Conservation (phyloP, 2,888 invertebrate species). For the Cerastoderma edule region DNA sequence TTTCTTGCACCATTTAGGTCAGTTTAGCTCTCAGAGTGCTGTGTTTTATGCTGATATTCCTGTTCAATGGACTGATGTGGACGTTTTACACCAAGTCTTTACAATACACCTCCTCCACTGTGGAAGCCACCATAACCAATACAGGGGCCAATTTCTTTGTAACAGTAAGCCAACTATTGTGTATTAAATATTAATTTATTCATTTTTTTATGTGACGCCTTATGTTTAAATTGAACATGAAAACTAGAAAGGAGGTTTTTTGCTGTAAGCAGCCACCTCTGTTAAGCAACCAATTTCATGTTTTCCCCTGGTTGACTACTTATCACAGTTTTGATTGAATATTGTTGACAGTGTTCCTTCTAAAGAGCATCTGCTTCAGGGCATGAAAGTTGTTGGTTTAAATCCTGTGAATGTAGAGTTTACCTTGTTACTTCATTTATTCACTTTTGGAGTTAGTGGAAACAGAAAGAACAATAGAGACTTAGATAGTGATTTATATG, state of each 20-base stretch:
- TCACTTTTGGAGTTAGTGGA: too few relatives aligned
- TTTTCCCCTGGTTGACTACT: too few relatives aligned
- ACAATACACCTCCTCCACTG: slow-evolving; percentile 83
- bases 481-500: too few relatives aligned
- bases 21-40: slow-evolving; percentile 68
- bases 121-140: slow-evolving; percentile 85
- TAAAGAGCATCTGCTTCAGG: too few relatives aligned
- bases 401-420: too few relatives aligned
- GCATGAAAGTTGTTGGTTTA: too few relatives aligned
- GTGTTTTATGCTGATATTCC: slow-evolving; percentile 82
- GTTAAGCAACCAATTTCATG: too few relatives aligned
- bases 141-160: slow-evolving; percentile 85
- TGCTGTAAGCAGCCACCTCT: too few relatives aligned
- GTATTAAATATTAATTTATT: not conserved
- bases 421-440: too few relatives aligned
- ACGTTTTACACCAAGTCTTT: slow-evolving; percentile 84
- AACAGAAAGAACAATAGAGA: too few relatives aligned
- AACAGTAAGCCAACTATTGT: slow-evolving; percentile 79
- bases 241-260: not conserved
- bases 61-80: slow-evolving; percentile 85
- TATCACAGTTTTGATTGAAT: too few relatives aligned
- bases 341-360: too few relatives aligned
- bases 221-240: not conserved
- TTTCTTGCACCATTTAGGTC: slow-evolving; percentile 6
- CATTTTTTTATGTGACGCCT: not conserved